Percentiles rank a stretch among this genome's conserved stretches.
These are phyloP conservation scores for Ceratotherium simum DNA, from an alignment of 2,113 vertebrate species.

Conservation along the genomic window DNA sequence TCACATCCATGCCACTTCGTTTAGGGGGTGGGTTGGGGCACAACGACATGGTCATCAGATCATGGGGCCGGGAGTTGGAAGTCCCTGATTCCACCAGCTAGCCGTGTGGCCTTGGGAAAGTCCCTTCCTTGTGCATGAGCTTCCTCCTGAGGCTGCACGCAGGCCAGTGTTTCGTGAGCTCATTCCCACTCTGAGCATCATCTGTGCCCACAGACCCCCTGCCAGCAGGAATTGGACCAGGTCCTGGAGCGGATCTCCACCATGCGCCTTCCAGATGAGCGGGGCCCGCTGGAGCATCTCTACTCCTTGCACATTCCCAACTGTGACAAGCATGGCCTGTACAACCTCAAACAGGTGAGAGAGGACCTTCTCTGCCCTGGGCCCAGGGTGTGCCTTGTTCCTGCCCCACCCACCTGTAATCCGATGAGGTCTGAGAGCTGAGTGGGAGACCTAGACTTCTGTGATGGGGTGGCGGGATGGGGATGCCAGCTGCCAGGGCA, in stretches of 20 bases:
- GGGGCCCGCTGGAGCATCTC: conserved; percentile 95
- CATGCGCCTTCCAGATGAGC: conserved; percentile 94
- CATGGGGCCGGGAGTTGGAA: background rate
- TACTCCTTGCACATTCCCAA: conserved; percentile 97
- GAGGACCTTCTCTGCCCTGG: background rate
- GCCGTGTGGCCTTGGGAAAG: background rate
- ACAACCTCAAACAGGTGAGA: conserved; percentile 97
- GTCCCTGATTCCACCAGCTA: background rate
- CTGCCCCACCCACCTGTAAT: rapidly evolving
- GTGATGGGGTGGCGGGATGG: rapidly evolving
- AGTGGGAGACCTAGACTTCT: background rate
- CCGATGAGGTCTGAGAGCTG: background rate
- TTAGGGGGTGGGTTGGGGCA: background rate
- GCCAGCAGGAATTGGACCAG: conserved; percentile 94
- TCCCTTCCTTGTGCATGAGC: background rate
- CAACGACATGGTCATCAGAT: background rate
- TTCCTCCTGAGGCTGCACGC: no score
- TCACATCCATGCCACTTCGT: background rate
- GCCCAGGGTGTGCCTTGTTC: background rate
- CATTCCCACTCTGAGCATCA: background rate
- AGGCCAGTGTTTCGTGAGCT: background rate
- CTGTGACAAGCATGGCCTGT: conserved; percentile 95
- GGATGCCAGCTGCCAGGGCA: background rate
- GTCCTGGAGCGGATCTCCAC: conserved; percentile 95
- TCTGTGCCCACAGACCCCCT: conserved; percentile 89